A percentile compares a stretch with the other conserved stretches of the same genome.
Evolutionary conservation across 2,888 invertebrate genomes (phyloP).

Genomic region (Volucella inflata): DNA sequence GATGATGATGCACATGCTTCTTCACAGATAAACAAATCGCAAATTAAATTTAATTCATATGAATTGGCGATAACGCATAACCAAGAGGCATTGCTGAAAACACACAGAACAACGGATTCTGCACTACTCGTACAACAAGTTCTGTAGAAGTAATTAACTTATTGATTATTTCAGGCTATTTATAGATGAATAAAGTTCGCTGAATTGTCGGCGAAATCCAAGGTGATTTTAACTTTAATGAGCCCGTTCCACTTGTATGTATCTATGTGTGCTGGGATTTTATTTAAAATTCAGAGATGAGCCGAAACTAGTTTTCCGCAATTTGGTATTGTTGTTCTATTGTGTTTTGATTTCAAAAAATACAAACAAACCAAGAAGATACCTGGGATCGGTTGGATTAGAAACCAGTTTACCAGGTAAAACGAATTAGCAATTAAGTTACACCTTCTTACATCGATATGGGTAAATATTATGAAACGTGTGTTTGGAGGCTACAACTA

Average conservation of each 20-base stretch:
- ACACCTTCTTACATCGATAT: no score
- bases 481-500: neutral
- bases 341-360: conserved; percentile 2
- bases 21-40: neutral
- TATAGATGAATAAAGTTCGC: neutral
- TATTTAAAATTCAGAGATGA: neutral
- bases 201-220: conserved; percentile 11
- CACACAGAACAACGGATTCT: no score
- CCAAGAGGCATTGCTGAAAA: no score
- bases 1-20: neutral
- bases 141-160: neutral
- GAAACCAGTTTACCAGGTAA: conserved; percentile 34
- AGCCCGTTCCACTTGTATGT: conserved; percentile 28
- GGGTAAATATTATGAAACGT: conserved; percentile 7
- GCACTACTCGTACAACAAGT: neutral
- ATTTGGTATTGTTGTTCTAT: conserved; percentile 20
- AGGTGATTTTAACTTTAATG: conserved; percentile 26
- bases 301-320: conserved; percentile 40
- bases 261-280: neutral
- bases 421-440: conserved; percentile 25
- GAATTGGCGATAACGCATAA: neutral
- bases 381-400: neutral
- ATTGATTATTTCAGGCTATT: neutral
- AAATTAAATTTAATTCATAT: neutral
- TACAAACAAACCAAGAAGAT: neutral